Evolutionary conservation across 1,140 invertebrate genomes (phyloP).

Genomic region (Hydropsyche tenuis): DNA sequence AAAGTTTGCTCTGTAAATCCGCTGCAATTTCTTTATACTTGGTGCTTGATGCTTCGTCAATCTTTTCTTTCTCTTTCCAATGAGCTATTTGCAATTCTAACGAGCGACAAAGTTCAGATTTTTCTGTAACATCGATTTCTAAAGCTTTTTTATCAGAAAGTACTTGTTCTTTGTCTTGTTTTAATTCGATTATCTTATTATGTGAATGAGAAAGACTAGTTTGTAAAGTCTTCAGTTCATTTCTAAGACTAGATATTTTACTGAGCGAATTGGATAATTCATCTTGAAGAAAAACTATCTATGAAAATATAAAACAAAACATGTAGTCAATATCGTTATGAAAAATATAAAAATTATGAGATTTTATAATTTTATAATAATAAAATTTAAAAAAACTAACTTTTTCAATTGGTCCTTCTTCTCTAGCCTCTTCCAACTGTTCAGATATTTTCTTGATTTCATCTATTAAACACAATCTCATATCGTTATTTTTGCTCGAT

Average conservation of each 20-base stretch:
- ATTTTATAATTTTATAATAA: not conserved
- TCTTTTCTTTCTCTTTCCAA: slow-evolving; percentile 42
- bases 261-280: slow-evolving; percentile 38
- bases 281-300: slow-evolving; percentile 43
- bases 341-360: not conserved
- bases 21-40: slow-evolving; percentile 45
- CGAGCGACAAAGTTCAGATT: slow-evolving; percentile 42
- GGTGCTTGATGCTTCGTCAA: slow-evolving; percentile 32
- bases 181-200: slow-evolving; percentile 35
- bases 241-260: slow-evolving; percentile 34
- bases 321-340: not conserved
- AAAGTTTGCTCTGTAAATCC: slow-evolving; percentile 38
- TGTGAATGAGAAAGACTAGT: slow-evolving; percentile 27
- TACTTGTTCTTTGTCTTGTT: slow-evolving; percentile 27
- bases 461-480: slow-evolving; percentile 14
- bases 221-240: slow-evolving; percentile 33
- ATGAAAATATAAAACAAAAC: slow-evolving; percentile 23
- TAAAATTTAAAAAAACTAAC: not conserved
- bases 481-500: not conserved
- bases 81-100: slow-evolving; percentile 38
- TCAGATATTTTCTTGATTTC: slow-evolving; percentile 31
- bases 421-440: slow-evolving; percentile 20
- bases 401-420: slow-evolving; percentile 34
- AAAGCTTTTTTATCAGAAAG: slow-evolving; percentile 29
- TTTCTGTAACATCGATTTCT: slow-evolving; percentile 19